phyloP scores from a whole-genome alignment of 2,113 vertebrate species.

The Passer domesticus region DNA sequence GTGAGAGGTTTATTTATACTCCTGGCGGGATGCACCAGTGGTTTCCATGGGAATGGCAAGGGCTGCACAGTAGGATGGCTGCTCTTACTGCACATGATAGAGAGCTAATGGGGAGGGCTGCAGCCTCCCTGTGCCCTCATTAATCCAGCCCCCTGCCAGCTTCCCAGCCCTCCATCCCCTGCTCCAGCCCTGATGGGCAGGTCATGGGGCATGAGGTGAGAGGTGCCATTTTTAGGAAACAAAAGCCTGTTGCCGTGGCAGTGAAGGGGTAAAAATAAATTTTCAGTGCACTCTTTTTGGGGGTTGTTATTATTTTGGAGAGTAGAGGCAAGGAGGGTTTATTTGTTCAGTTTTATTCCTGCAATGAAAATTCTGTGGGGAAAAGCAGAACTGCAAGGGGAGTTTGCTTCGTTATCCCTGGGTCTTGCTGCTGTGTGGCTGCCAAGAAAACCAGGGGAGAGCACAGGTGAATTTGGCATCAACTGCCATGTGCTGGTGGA shows the following conservation, averaged over 20 bases:
- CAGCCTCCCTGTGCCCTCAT: not conserved
- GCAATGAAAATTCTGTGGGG: not conserved
- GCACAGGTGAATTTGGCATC: not conserved
- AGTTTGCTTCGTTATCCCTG: accelerated
- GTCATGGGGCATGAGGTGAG: accelerated
- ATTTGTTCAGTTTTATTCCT: not conserved
- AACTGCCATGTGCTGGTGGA: accelerated
- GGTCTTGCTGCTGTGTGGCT: not conserved
- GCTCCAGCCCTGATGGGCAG: not conserved
- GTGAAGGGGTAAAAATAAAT: not conserved
- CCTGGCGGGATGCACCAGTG: conserved; percentile 30
- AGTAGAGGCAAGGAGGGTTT: not conserved
- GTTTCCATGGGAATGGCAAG: conserved; percentile 66
- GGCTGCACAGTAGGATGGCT: conserved; percentile 33
- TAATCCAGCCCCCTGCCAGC: not conserved
- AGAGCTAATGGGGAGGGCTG: conserved; percentile 48
- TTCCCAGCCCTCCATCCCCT: not conserved
- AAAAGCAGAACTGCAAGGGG: not conserved
- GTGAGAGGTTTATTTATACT: conserved; percentile 32
- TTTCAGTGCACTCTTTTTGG: not conserved
- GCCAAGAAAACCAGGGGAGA: not conserved
- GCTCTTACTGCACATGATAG: conserved; percentile 23
- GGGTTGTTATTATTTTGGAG: not conserved
- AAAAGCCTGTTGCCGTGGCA: accelerated
- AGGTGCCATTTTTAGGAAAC: not conserved